Percentiles rank a stretch among this genome's conserved stretches.
Conservation (phyloP, 2,113 vertebrate species). For the Dipodomys spectabilis region DNA sequence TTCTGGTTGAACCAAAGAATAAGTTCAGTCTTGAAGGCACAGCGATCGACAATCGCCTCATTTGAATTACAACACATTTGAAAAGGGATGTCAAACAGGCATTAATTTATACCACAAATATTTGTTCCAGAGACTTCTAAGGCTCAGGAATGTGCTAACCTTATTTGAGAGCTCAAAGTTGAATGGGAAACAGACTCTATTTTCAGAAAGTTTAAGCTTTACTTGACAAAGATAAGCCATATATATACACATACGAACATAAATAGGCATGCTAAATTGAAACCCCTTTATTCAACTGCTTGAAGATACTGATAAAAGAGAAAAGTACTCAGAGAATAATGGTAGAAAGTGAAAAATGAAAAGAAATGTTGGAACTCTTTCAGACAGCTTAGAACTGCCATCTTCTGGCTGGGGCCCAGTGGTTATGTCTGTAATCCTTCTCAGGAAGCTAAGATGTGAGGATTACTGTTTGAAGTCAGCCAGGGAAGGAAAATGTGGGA, state of each 20-base stretch:
- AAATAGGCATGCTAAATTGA: no score
- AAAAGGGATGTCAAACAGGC: conserved; percentile 64
- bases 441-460: no score
- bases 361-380: background rate
- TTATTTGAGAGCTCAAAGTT: background rate
- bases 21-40: conserved; percentile 42
- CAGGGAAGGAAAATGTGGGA: no score
- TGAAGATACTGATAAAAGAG: no score
- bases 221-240: conserved; percentile 3
- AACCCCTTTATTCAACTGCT: no score
- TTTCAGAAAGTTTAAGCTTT: conserved; percentile 53
- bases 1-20: conserved; percentile 65
- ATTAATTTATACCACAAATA: conserved; percentile 66
- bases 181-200: conserved; percentile 48
- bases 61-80: conserved; percentile 72
- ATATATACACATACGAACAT: background rate
- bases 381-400: background rate
- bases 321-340: conserved; percentile 31
- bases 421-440: no score
- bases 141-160: conserved; percentile 46
- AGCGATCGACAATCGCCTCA: conserved; percentile 64
- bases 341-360: conserved; percentile 41
- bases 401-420: no score
- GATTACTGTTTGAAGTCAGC: no score
- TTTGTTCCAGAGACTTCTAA: conserved; percentile 49